Percentiles rank a stretch among this genome's conserved stretches.
These are phyloP conservation scores for Andrena praecox DNA, from an alignment of 2,888 invertebrate species.

Conservation along the genomic window DNA sequence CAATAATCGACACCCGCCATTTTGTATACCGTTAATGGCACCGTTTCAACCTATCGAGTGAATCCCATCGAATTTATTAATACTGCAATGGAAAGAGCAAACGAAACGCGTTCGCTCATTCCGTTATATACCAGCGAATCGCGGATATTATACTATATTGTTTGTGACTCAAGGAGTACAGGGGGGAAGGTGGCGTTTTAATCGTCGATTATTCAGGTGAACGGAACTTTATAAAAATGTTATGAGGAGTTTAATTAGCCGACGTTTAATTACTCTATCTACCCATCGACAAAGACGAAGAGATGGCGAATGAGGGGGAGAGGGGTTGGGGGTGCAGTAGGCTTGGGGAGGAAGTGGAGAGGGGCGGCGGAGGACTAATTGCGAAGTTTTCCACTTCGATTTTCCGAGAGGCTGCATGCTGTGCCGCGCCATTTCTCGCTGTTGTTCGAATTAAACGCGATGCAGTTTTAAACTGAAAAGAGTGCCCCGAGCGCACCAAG, in stretches of 20 bases:
- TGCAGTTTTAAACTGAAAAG: slow-evolving; percentile 76
- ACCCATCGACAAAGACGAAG: slow-evolving; percentile 63
- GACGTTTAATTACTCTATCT: slow-evolving; percentile 79
- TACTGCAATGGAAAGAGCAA: neutral
- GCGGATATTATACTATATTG: slow-evolving; percentile 5
- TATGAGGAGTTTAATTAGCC: slow-evolving; percentile 82
- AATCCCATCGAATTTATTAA: slow-evolving; percentile 6
- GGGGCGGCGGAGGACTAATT: slow-evolving; percentile 75
- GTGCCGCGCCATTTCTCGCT: slow-evolving; percentile 71
- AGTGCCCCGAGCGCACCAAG: slow-evolving; percentile 70
- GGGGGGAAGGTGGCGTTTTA: slow-evolving; percentile 34
- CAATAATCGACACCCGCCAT: no score
- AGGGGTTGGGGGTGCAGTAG: slow-evolving; percentile 17
- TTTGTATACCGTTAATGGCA: no score
- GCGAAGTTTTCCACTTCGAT: slow-evolving; percentile 80
- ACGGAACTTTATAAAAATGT: slow-evolving; percentile 82
- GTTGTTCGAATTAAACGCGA: slow-evolving; percentile 77
- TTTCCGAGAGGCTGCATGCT: slow-evolving; percentile 72
- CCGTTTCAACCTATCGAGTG: neutral
- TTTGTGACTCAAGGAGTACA: slow-evolving; percentile 6
- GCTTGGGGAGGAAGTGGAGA: slow-evolving; percentile 4
- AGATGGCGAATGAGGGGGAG: slow-evolving; percentile 33
- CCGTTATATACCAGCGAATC: neutral
- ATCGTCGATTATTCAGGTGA: slow-evolving; percentile 60
- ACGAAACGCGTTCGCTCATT: neutral